Evolutionary conservation across 2,113 vertebrate genomes (phyloP), one percentile per base, ranked within the genome.

Genomic region (Paracanthobrama guichenoti): DNA sequence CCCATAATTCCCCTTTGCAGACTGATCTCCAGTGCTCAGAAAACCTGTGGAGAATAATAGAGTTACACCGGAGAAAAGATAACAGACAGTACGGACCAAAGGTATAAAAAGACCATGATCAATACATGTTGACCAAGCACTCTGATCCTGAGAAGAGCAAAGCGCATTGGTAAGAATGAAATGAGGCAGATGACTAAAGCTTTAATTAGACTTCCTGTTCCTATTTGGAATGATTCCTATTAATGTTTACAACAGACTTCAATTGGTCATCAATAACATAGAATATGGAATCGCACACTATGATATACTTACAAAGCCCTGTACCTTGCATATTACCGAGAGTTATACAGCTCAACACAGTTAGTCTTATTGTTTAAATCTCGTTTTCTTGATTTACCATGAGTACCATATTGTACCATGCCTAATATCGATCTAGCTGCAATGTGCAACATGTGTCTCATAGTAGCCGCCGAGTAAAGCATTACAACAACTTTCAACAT

Each of bases 1-100:
- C 86, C 98, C 98, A 90, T 97, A 99, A 93, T 99, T 99, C 91
- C 98, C 98, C 92, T 99, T 99, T 80, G 98, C 97, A 86, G 97
- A 96, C 94, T 99, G 98, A 94, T 99, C 96, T 53, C 96, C 97
- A 55, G 98, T 99, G 93, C 98, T 99, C 89, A 99, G 93, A 91
- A 99, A 99, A 78, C 98, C 98, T 99, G 94, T 66, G 87, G 82
- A 57, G 11, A 16, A 79, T 75, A 57, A 88, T 46, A 76, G 80
- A 84, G 85, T 83, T 81, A 88, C 90, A 91, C 88, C 86, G 1
- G 46, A 80, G 75, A 87, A 87, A 88, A 90, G 88, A 57, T 50
- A 22, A 55, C 18, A 57, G 26, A 73, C 77, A 26, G 22, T 13
- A 48, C 42, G 18, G 69, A 75, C 24, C 55, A 60, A 71, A 62